Base-by-base conservation (phyloP, 1,140 invertebrate genomes). In the Frieseomelitta varia region DNA sequence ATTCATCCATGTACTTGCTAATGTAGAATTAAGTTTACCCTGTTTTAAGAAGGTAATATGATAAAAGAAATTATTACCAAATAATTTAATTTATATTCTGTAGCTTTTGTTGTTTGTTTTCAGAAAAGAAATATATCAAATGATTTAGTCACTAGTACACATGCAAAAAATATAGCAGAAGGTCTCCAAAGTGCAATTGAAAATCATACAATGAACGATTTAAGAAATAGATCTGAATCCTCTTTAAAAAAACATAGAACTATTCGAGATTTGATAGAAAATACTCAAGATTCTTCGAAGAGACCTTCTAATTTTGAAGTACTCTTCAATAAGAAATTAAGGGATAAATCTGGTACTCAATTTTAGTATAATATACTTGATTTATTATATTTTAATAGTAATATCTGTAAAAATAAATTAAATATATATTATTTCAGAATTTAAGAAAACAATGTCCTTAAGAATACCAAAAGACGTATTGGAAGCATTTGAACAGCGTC, bases 1-100 rank as follows among this genome's bases (percentile, higher is more conserved):
- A 0, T 96, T 98, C 90, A 96, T 97, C 1, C 98, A 99, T 92
- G 97, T 99, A 82, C 94, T 99, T 83, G 97, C 98, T 1, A 97
- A 97, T 74, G 97, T 97, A 1, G 95, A 96, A 80, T 93, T 98
- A 55, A 90, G 94, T 73, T 93, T 92, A 90, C 90, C 91, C 34
- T 89, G 89, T 8, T 93, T 91, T 53, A 81, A 81, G 17, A 91
- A 90, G 68, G 90, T 93, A 73, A 92, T 89, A 86, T 77, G 76
- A 72, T 53, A 8, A 47, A 78, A 47, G 53, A 0, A 47, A 15
- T 27, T 53, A 68, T 63, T n/a, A 61, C 34, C 80, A 12, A 58
- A 17, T 67, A 73, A 15, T 21, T 19, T 17, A 55, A 63, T 68
- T 87, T 34, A 77, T 8, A 77, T 71, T 68, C 34, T n/a, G 67